Evolutionary conservation across 2,113 vertebrate genomes (phyloP).

Genomic region (Ageneiosus marmoratus): DNA sequence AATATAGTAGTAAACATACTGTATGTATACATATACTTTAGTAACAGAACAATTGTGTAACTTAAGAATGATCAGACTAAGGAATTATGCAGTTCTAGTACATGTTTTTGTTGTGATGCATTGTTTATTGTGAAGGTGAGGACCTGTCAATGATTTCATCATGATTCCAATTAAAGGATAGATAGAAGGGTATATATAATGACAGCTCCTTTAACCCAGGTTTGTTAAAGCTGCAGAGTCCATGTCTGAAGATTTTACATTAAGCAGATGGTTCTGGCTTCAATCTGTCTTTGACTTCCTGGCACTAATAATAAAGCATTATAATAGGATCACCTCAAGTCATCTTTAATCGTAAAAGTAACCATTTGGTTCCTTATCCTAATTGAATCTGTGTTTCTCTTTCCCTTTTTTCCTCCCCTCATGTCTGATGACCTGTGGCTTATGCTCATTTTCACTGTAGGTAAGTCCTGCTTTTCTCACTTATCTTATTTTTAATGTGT

Average conservation of each 20-base stretch:
- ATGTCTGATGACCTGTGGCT: background rate
- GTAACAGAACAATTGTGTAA: background rate
- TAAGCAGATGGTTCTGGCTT: background rate
- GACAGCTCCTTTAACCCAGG: background rate
- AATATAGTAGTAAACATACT: no score
- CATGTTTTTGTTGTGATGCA: background rate
- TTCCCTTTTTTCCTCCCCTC: slow-evolving; percentile 17
- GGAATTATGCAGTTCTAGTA: background rate
- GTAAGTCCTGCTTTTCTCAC: slow-evolving; percentile 16
- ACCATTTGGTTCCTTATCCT: slow-evolving; percentile 19
- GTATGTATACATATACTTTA: no score
- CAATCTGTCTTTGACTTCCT: slow-evolving; percentile 1
- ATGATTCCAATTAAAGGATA: background rate
- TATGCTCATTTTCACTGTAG: background rate
- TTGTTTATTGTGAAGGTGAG: background rate
- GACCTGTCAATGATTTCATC: background rate
- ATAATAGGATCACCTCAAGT: slow-evolving; percentile 22
- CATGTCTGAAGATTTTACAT: background rate
- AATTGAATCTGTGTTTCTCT: slow-evolving; percentile 26
- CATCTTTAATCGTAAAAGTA: slow-evolving; percentile 28
- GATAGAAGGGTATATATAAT: background rate
- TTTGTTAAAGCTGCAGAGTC: background rate
- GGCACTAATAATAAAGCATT: slow-evolving; percentile 28
- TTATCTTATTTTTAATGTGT: background rate
- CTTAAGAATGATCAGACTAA: background rate